Conservation (phyloP, 2,113 vertebrate genomes). For the Elephas maximus region DNA sequence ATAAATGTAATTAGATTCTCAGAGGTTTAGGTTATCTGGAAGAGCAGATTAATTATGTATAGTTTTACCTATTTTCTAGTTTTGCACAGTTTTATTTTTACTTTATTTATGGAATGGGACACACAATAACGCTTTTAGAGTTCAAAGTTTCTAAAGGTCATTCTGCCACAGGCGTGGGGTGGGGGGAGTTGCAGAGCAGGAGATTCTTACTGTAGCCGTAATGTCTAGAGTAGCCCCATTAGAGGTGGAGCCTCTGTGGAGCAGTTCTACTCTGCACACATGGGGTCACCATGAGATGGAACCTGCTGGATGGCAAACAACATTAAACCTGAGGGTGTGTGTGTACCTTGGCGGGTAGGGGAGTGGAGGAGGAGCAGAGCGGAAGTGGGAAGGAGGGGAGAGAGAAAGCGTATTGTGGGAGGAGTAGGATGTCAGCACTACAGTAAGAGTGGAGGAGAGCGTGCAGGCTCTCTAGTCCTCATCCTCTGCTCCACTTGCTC, state of each 20-base stretch:
- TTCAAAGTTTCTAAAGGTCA: conserved; percentile 20
- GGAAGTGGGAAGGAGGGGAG: neutral
- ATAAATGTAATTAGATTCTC: conserved; percentile 16
- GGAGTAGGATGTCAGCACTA: neutral
- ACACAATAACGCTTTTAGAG: neutral
- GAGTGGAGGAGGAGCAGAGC: neutral
- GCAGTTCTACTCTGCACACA: neutral
- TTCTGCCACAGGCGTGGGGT: neutral
- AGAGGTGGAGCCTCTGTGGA: neutral
- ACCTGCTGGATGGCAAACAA: neutral
- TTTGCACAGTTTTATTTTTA: neutral
- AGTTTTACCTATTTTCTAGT: neutral
- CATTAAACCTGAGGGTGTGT: neutral
- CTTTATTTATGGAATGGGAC: neutral
- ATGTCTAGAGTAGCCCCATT: neutral
- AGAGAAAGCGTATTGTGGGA: neutral
- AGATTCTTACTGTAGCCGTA: neutral
- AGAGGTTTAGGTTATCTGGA: neutral
- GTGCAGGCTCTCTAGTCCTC: neutral
- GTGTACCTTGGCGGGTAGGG: no score
- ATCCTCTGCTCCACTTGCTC: neutral
- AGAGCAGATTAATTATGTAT: conserved; percentile 10
- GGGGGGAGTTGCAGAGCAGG: neutral
- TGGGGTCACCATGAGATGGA: neutral
- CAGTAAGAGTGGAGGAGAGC: neutral